phyloP scores from a whole-genome alignment of 2,113 vertebrate genomes.

The Larimichthys crocea region DNA sequence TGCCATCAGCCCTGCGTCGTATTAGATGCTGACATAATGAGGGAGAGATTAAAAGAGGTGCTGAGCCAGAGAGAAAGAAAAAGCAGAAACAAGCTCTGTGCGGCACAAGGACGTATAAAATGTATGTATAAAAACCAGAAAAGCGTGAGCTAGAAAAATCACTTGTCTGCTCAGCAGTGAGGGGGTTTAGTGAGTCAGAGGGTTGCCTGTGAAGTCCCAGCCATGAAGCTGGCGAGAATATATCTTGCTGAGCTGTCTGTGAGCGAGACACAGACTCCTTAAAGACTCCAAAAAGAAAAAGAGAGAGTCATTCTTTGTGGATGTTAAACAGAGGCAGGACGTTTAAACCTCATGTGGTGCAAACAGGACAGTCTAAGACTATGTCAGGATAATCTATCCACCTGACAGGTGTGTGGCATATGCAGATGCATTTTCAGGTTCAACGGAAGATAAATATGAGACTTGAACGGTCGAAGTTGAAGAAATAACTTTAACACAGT shows the following conservation, averaged over 20 bases:
- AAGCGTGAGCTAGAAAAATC: constrained; percentile 17
- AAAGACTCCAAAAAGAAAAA: background rate
- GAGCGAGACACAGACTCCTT: background rate
- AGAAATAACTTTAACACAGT: background rate
- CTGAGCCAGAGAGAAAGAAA: too few species aligned
- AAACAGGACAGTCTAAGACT: background rate
- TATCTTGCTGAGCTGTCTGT: constrained; percentile 15
- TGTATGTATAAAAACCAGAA: constrained; percentile 23
- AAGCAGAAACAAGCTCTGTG: constrained; percentile 13
- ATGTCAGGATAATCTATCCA: too few species aligned
- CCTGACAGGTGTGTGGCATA: too few species aligned
- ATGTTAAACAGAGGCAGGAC: background rate
- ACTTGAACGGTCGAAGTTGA: background rate
- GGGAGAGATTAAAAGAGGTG: background rate
- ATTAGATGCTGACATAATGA: constrained; percentile 7
- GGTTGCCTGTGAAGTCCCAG: constrained; percentile 49
- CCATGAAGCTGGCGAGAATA: constrained; percentile 30
- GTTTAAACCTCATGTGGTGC: too few species aligned
- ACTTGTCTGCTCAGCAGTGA: constrained; percentile 29
- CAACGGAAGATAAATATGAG: background rate
- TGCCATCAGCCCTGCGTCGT: background rate
- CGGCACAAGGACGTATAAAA: background rate
- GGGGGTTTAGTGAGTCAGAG: constrained; percentile 62
- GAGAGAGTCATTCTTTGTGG: background rate
- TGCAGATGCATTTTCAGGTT: background rate